Evolutionary conservation across 1,140 invertebrate genomes (phyloP).

Genomic region (Zaprionus tsacasi): DNA sequence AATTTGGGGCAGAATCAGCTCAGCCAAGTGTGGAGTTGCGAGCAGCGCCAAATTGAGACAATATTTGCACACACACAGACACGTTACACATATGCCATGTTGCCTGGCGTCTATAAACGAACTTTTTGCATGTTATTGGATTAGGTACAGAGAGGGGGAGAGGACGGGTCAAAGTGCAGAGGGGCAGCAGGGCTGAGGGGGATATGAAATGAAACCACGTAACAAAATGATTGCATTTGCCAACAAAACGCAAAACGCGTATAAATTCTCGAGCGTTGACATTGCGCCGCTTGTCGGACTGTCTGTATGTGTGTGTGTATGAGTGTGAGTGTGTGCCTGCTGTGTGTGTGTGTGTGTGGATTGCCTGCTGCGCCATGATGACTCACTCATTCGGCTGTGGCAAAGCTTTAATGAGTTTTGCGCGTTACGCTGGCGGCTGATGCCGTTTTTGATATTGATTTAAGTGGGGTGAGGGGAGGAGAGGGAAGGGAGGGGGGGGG

Average conservation of each 20-base stretch:
- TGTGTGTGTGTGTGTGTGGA: conserved; percentile 7
- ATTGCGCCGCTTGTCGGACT: neutral
- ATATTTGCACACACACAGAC: conserved; percentile 66
- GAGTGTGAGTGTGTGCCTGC: neutral
- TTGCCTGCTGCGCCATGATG: conserved; percentile 44
- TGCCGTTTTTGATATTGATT: conserved; percentile 56
- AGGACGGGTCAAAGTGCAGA: neutral
- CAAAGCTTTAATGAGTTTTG: conserved; percentile 73
- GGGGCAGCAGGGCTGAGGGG: neutral
- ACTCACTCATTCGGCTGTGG: conserved; percentile 73
- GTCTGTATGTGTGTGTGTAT: neutral
- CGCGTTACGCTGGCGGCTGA: neutral
- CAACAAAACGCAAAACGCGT: conserved; percentile 47
- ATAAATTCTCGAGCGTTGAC: conserved; percentile 52
- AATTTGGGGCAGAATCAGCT: conserved; percentile 52
- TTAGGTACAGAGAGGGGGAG: conserved; percentile 28
- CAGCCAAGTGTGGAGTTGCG: conserved; percentile 59
- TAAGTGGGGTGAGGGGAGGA: conserved; percentile 21
- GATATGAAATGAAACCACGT: conserved; percentile 67
- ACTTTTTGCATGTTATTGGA: conserved; percentile 73
- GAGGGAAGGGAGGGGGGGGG: no score
- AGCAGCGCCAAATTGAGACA: conserved; percentile 75
- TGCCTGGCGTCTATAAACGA: conserved; percentile 70
- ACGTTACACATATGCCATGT: conserved; percentile 73
- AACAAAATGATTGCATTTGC: conserved; percentile 79